Percentiles rank a stretch among this genome's conserved stretches.
Evolutionary conservation across 1,140 invertebrate genomes (phyloP).

Genomic region (Papilio xuthus): DNA sequence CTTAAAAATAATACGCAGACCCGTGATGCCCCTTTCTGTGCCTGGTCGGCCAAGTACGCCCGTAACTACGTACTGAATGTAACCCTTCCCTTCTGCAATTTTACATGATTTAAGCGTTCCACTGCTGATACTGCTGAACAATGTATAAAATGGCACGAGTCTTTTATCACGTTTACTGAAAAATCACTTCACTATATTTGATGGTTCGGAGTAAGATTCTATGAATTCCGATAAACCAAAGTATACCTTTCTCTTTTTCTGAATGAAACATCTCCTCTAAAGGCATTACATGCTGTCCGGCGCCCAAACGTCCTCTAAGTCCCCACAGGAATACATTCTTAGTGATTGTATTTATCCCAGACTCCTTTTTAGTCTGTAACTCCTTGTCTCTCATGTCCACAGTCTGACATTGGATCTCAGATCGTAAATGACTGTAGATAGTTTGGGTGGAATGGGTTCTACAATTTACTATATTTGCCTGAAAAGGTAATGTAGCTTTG

Average conservation of each 20-base stretch:
- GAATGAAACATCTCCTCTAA: conserved; percentile 38
- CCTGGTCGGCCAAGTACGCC: no score
- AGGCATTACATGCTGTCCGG: conserved; percentile 64
- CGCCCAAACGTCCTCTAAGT: conserved; percentile 78
- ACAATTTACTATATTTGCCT: conserved; percentile 83
- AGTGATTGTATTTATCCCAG: conserved; percentile 79
- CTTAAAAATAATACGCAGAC: no score
- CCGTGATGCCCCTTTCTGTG: no score
- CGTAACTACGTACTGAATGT: no score
- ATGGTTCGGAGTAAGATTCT: no score
- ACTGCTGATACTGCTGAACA: no score
- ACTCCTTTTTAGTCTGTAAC: conserved; percentile 82
- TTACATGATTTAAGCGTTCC: no score
- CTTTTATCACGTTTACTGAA: no score
- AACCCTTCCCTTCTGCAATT: no score
- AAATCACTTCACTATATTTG: no score
- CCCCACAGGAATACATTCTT: conserved; percentile 81
- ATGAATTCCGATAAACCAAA: neutral
- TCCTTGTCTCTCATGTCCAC: conserved; percentile 71
- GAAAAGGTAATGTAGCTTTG: conserved; percentile 27
- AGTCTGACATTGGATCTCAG: conserved; percentile 82
- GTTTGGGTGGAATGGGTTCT: conserved; percentile 85
- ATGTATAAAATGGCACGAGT: no score
- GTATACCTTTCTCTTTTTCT: conserved; percentile 52
- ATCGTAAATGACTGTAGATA: conserved; percentile 78